A percentile compares a stretch with the other conserved stretches of the same genome.
Evolutionary conservation across 2,888 invertebrate genomes (phyloP).

Genomic region (Erebia epiphron): DNA sequence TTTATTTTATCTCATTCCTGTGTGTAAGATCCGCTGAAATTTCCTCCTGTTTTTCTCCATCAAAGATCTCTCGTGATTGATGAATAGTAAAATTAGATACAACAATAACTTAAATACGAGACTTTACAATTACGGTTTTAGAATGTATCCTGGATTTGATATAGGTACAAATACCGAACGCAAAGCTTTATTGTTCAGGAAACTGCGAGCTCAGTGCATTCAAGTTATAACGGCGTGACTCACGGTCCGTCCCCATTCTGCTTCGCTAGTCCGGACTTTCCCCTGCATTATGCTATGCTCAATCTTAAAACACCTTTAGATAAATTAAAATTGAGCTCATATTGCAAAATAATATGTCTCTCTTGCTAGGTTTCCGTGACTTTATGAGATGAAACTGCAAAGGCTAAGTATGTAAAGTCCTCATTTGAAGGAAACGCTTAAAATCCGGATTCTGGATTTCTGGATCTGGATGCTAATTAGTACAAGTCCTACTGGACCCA

Average conservation of each 20-base stretch:
- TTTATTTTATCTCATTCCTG: too few relatives aligned
- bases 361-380: constrained; percentile 6
- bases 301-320: constrained; percentile 25
- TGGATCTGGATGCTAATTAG: too few relatives aligned
- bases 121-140: too few relatives aligned
- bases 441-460: too few relatives aligned
- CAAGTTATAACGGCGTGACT: constrained; percentile 39
- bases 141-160: neutral
- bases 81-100: too few relatives aligned
- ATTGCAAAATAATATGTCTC: constrained; percentile 3
- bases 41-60: too few relatives aligned
- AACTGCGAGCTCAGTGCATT: constrained; percentile 24
- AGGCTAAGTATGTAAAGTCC: constrained; percentile 15
- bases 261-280: constrained; percentile 57
- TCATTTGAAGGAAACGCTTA: neutral
- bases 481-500: too few relatives aligned
- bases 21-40: too few relatives aligned
- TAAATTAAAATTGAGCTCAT: constrained; percentile 16
- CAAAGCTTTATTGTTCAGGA: constrained; percentile 19
- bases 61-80: neutral
- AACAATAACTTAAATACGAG: too few relatives aligned
- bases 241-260: constrained; percentile 55
- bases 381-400: constrained; percentile 17
- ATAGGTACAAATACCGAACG: neutral
- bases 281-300: constrained; percentile 42